Evolutionary conservation across 2,797 vertebrate species (phyloP), one percentile per base, ranked within the genome.

Genomic region (Eulemur rubriventer): DNA sequence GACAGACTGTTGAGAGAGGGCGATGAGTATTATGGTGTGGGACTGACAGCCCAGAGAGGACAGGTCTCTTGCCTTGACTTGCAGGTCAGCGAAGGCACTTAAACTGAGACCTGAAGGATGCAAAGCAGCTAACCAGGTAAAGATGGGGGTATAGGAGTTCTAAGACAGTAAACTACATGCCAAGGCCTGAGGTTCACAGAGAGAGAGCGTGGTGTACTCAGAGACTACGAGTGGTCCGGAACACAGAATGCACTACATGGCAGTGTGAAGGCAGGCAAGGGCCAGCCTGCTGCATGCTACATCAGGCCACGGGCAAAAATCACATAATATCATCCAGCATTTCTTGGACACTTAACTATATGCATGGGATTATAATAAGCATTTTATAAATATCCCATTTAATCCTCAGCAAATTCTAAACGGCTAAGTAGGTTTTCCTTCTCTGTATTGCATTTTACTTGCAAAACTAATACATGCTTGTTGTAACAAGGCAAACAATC

Each of bases 351-450:
- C 67, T 78, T 87, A 22, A 22, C 30, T n/a, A 59, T 33, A 48
- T 75, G 59, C 7, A 48, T 81, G 61, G 50, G 55, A 65, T 81
- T 83, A 50, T 7, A 93, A 48, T 35, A 65, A 94, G 46, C 30
- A 84, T 89, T 96, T 96, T 57, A 52, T 20, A 93, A 90, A 90
- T 65, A 92, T 83, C 67, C 82, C 69, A 61, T n/a, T 85, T 91
- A 86, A 61, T 81, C 75, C 22, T 61, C 57, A 88, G 38, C 61
- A 78, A 82, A 85, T 91, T 70, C 65, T 75, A 55, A 91, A 65
- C 20, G 10, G 28, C 30, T 67, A 94, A 89, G 48, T 59, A 20
- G 55, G 35, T 65, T 97, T 92, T 86, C 43, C n/a, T 83, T 69
- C 55, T 67, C 26, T 59, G 0, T 46, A 38, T 38, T 55, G n/a